phyloP scores from a whole-genome alignment of 2,888 invertebrate genomes.

The Charanyca ferruginea region DNA sequence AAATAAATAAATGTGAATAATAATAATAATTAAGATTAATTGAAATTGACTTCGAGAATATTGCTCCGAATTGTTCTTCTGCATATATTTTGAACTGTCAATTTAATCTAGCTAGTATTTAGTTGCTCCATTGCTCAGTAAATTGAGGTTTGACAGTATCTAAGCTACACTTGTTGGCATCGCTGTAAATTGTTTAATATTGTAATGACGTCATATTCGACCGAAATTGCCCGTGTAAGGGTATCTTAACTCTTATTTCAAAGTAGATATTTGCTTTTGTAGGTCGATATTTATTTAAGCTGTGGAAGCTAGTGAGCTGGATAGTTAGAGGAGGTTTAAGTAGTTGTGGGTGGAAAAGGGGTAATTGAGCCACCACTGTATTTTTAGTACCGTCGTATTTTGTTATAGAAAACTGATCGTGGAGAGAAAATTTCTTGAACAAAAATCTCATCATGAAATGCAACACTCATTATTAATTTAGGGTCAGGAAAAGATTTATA shows the following conservation, averaged over 20 bases:
- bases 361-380: conserved; percentile 43
- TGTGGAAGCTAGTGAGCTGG: conserved; percentile 39
- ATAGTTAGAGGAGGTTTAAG: conserved; percentile 41
- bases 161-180: neutral
- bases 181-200: neutral
- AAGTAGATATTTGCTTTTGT: conserved; percentile 57
- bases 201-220: neutral
- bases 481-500: too few species aligned
- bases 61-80: too few species aligned
- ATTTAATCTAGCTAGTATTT: neutral
- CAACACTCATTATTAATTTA: too few species aligned
- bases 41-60: too few species aligned
- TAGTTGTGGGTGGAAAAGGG: conserved; percentile 22
- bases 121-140: neutral
- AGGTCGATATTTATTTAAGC: conserved; percentile 60
- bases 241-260: conserved; percentile 37
- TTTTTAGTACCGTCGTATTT: conserved; percentile 35
- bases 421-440: neutral
- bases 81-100: too few species aligned
- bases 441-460: too few species aligned
- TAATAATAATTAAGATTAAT: too few species aligned
- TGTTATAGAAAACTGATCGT: conserved; percentile 3
- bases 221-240: neutral
- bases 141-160: neutral
- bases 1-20: too few species aligned